These are phyloP conservation scores for Ctenodactylus gundi DNA, from an alignment of 2,113 vertebrate genomes.

Conservation along the genomic window DNA sequence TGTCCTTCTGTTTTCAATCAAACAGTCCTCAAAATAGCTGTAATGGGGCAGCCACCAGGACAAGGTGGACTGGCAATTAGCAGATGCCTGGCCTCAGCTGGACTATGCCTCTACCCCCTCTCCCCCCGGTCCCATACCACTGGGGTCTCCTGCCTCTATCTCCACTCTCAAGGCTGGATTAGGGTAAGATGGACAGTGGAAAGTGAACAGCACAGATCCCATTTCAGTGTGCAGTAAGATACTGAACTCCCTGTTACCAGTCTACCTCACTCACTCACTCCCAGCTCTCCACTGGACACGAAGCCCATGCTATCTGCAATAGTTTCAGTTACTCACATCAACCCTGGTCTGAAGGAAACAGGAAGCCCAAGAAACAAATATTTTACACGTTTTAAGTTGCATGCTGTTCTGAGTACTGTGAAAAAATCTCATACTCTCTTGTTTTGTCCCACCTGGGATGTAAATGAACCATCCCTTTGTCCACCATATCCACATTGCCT, in stretches of 20 bases:
- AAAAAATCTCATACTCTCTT: neutral
- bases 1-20: neutral
- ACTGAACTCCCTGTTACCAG: no score
- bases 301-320: neutral
- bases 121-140: accelerated
- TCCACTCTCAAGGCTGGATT: neutral
- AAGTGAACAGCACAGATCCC: neutral
- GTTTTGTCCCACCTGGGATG: neutral
- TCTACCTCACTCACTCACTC: neutral
- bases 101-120: neutral
- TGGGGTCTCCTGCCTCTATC: neutral
- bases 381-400: neutral
- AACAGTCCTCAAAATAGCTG: neutral
- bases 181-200: neutral
- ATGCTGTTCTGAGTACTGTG: neutral
- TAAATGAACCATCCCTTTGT: neutral
- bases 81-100: neutral
- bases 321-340: neutral
- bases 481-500: neutral
- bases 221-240: neutral
- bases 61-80: neutral
- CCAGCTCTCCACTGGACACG: neutral
- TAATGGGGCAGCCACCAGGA: neutral
- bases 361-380: neutral
- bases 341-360: neutral